A percentile compares a stretch with the other conserved stretches of the same genome.
phyloP scores from a whole-genome alignment of 2,113 vertebrate species.

The Pygathrix nemaeus region DNA sequence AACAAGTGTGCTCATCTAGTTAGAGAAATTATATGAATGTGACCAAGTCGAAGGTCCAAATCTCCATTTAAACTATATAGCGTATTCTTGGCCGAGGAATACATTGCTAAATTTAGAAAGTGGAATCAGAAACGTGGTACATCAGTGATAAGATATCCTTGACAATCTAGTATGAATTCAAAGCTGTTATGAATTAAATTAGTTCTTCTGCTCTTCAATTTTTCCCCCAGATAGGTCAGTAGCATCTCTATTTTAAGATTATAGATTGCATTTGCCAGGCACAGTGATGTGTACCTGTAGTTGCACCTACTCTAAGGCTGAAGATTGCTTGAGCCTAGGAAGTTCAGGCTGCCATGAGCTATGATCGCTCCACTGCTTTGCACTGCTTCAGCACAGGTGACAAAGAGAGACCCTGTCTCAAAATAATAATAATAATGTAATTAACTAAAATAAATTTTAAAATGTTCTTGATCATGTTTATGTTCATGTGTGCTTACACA shows the following conservation, averaged over 20 bases:
- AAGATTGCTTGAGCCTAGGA: too few relatives aligned
- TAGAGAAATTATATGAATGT: neutral
- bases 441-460: too few relatives aligned
- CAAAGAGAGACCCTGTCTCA: too few relatives aligned
- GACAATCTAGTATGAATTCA: neutral
- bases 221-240: neutral
- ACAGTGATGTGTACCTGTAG: too few relatives aligned
- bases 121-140: conserved; percentile 16
- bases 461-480: neutral
- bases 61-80: neutral
- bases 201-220: neutral
- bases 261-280: neutral
- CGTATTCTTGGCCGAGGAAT: neutral
- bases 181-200: neutral
- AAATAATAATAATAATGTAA: too few relatives aligned
- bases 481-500: neutral
- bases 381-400: too few relatives aligned
- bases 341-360: too few relatives aligned
- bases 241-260: neutral
- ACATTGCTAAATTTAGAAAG: neutral
- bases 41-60: neutral
- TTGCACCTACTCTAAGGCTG: too few relatives aligned
- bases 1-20: neutral
- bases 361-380: too few relatives aligned
- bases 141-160: neutral